These are phyloP conservation scores for Hippocampus kuda DNA, from an alignment of 2,797 vertebrate genomes.

Conservation along the genomic window DNA sequence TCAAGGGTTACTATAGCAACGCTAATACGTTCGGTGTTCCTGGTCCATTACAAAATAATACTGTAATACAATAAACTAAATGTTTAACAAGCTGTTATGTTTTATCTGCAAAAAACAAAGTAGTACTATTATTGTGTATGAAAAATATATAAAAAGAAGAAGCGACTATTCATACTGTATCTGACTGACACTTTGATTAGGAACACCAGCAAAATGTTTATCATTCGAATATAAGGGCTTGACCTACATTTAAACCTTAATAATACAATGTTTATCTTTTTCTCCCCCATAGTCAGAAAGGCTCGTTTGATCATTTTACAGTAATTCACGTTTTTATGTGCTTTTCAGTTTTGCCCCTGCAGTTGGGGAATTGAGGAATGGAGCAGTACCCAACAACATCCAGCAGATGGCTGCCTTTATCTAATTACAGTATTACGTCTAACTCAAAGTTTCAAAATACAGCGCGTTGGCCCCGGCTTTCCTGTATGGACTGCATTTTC, in stretches of 20 bases:
- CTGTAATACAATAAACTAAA: neutral
- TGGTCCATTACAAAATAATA: neutral
- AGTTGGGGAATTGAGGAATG: neutral
- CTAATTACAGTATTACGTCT: neutral
- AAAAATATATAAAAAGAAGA: too few relatives aligned
- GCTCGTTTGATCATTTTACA: neutral
- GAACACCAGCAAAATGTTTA: neutral
- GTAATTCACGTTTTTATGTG: neutral
- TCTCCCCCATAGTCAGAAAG: neutral
- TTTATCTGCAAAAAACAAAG: neutral
- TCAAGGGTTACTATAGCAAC: constrained; percentile 36
- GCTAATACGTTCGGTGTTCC: neutral
- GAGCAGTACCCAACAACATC: neutral
- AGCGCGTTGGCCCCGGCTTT: too few relatives aligned
- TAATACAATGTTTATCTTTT: too few relatives aligned
- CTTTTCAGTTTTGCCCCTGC: neutral
- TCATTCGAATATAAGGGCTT: neutral
- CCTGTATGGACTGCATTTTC: too few relatives aligned
- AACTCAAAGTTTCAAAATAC: neutral
- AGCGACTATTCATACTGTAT: too few relatives aligned
- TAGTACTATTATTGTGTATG: too few relatives aligned
- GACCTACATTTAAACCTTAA: neutral
- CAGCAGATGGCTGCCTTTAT: neutral
- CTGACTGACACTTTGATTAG: neutral
- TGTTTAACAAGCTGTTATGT: neutral